A percentile compares a stretch with the other conserved stretches of the same genome.
phyloP scores from a whole-genome alignment of 2,888 invertebrate species.

The Drosophila affinis region DNA sequence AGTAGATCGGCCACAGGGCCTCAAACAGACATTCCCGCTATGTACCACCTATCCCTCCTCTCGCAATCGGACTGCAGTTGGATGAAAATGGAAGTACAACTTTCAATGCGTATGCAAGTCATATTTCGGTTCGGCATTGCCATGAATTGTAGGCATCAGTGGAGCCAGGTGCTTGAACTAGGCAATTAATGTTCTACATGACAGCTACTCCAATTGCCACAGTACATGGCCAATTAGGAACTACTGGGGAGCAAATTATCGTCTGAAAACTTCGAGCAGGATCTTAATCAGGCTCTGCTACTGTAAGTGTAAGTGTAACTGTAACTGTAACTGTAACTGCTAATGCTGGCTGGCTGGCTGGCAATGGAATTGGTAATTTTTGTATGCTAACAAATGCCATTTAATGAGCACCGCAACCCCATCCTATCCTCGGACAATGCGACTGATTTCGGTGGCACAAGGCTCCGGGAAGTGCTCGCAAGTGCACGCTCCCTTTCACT shows the following conservation, averaged over 20 bases:
- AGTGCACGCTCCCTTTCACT: slow-evolving; percentile 29
- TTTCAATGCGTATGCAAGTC: neutral
- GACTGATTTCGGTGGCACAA: slow-evolving; percentile 31
- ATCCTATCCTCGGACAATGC: slow-evolving; percentile 36
- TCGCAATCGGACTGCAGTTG: neutral
- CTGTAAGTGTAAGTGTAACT: no score
- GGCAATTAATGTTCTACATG: slow-evolving; percentile 16
- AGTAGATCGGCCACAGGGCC: neutral
- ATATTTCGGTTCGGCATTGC: slow-evolving; percentile 12
- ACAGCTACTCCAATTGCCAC: slow-evolving; percentile 27
- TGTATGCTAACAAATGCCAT: slow-evolving; percentile 36
- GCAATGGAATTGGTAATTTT: neutral
- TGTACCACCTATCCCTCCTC: no score
- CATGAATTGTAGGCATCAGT: slow-evolving; percentile 8
- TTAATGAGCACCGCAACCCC: slow-evolving; percentile 40
- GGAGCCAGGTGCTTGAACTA: slow-evolving; percentile 11
- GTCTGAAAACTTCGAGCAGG: neutral
- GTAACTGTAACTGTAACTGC: no score
- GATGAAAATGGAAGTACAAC: no score
- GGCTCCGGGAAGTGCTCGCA: neutral
- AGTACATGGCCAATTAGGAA: slow-evolving; percentile 30
- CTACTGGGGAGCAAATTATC: slow-evolving; percentile 4
- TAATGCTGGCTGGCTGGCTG: no score
- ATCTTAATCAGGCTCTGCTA: neutral
- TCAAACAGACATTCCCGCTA: neutral